These are phyloP conservation scores for Copidosoma aretas DNA, from an alignment of 2,888 invertebrate species.

Conservation along the genomic window DNA sequence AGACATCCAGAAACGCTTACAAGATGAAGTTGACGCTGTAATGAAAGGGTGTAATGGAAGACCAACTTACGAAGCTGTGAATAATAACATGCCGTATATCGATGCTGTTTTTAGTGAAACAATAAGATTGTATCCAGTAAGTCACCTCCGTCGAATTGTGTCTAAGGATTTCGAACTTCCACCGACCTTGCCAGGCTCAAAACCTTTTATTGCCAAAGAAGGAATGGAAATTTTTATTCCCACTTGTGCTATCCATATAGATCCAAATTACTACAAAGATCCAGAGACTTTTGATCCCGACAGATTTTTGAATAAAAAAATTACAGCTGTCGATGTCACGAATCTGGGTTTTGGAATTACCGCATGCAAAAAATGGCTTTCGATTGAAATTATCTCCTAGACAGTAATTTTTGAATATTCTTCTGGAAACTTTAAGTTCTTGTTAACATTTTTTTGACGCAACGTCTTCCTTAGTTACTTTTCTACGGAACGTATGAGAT, in stretches of 20 bases:
- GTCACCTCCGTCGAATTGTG: conserved; percentile 34
- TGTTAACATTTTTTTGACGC: no score
- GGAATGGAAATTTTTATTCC: conserved; percentile 53
- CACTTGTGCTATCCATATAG: conserved; percentile 52
- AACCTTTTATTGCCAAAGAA: conserved; percentile 50
- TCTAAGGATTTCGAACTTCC: conserved; percentile 50
- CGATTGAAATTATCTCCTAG: conserved; percentile 41
- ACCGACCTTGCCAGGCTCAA: conserved; percentile 48
- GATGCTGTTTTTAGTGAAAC: conserved; percentile 64
- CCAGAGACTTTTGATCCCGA: conserved; percentile 60
- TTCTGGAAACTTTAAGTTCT: conserved; percentile 34
- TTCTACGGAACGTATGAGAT: no score
- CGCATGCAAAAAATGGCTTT: conserved; percentile 51
- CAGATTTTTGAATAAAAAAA: conserved; percentile 55
- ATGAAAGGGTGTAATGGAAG: conserved; percentile 52
- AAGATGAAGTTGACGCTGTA: conserved; percentile 52
- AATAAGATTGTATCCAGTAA: conserved; percentile 49
- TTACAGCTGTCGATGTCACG: not conserved
- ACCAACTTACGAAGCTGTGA: conserved; percentile 60
- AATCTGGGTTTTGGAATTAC: conserved; percentile 49
- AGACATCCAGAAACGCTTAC: conserved; percentile 55
- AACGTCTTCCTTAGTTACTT: no score
- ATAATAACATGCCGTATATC: conserved; percentile 63
- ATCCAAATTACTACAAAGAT: conserved; percentile 55
- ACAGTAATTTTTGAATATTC: conserved; percentile 44